These are phyloP conservation scores for Thamnophis sirtalis DNA, from an alignment of 2,113 vertebrate genomes.

Conservation along the genomic window DNA sequence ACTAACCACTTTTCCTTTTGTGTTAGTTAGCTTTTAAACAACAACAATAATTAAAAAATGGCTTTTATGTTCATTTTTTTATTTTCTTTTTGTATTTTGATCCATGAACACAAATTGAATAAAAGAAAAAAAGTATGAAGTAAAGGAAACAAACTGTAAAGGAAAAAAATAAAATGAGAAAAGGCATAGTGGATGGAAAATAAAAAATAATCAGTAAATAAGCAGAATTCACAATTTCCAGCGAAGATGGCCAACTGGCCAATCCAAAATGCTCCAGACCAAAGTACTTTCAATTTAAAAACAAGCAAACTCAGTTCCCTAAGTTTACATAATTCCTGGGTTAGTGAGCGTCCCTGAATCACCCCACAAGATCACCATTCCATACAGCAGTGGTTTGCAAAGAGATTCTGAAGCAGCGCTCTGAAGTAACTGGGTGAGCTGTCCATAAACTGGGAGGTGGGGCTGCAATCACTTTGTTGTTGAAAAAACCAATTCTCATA, in stretches of 20 bases:
- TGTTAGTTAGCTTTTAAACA: neutral
- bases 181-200: neutral
- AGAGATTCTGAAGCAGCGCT: too few relatives aligned
- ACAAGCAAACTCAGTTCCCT: too few relatives aligned
- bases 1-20: neutral
- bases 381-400: too few relatives aligned
- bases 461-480: too few relatives aligned
- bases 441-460: too few relatives aligned
- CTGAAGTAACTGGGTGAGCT: too few relatives aligned
- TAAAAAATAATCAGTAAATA: neutral
- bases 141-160: neutral
- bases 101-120: neutral
- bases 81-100: neutral
- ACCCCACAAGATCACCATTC: too few relatives aligned
- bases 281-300: too few relatives aligned
- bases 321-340: too few relatives aligned
- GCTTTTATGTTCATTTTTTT: neutral
- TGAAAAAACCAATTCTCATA: neutral
- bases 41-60: neutral
- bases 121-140: neutral
- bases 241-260: too few relatives aligned
- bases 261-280: too few relatives aligned
- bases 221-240: neutral
- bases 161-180: neutral
- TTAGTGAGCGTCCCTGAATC: too few relatives aligned